Base-by-base conservation (phyloP, 2,113 vertebrate genomes). In the Notarius lentiginosus region DNA sequence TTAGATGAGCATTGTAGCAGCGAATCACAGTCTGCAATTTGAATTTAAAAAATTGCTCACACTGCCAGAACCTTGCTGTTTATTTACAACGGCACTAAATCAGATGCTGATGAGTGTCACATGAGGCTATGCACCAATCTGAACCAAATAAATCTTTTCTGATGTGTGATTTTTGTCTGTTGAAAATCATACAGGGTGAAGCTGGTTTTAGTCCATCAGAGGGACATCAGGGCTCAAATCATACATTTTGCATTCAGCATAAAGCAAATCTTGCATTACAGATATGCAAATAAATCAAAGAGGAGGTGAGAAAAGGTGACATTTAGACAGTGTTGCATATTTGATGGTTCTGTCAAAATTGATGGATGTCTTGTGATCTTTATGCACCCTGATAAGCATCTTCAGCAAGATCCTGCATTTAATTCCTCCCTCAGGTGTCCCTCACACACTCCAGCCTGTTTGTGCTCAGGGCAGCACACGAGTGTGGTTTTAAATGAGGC, bases 401-500 rank as follows among this genome's bases (percentile, higher is more conserved):
- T 79, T 84, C 60, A 66, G 30, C 75, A 51, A 56, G 49, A 53
- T 63, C 75, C 34, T 18, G 6, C 27, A 65, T 55, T 72, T 82
- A 51, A 87, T 83, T 85, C 76, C 79, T n/a, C 41, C 66, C 41
- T 80, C 76, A 66, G 88, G 88, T 87, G 55, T 82, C 76, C 81
- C 77, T 89, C 60, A 7, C n/a, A 22, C 66, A 49, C 27, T 68
- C 58, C 56, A 41, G 34, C 17, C 79, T 75, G 75, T 72, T 63
- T 81, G 76, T 51, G 83, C 75, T 75, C 81, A 51, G 70, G 73
- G 86, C 30, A 53, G 70, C 65, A 30, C 53, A 84, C 58, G 24
- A 51, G 34, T 83, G 83, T 41, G 86, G 60, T 61, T 89, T 83
- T 87, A 89, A 89, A 87, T 85, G 88, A 87, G 88, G 77, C 86